phyloP scores from a whole-genome alignment of 2,113 vertebrate species.

The Xerus inauris region DNA sequence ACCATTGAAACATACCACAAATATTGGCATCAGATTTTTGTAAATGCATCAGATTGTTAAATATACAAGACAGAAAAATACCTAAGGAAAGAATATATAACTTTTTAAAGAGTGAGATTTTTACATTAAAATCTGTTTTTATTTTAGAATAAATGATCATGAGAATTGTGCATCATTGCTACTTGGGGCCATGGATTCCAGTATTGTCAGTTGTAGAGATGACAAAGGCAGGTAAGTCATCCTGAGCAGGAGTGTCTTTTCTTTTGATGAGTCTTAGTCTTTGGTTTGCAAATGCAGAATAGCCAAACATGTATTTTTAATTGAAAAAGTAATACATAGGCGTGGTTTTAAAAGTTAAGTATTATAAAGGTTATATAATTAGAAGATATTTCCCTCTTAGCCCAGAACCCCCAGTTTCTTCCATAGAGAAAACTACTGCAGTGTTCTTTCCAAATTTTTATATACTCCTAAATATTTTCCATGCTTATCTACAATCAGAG shows the following conservation, averaged over 20 bases:
- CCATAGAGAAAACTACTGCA: not conserved
- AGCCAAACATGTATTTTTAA: not conserved
- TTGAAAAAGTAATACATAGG: not conserved
- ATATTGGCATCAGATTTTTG: not conserved
- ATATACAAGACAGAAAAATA: not conserved
- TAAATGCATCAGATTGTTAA: not conserved
- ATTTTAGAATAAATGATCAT: conserved; percentile 93
- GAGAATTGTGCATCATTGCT: conserved; percentile 95
- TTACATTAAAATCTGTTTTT: conserved; percentile 22
- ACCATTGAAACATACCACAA: not conserved
- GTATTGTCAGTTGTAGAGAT: conserved; percentile 93
- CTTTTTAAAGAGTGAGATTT: not conserved
- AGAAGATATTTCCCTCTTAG: not conserved
- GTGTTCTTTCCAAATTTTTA: not conserved
- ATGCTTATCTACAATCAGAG: not conserved
- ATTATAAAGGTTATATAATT: not conserved
- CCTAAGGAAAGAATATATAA: not conserved
- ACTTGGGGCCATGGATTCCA: conserved; percentile 93
- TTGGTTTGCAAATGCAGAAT: not conserved
- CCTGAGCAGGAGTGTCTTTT: not conserved
- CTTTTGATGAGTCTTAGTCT: not conserved
- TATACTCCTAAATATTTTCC: conserved; percentile 4
- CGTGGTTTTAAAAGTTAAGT: not conserved
- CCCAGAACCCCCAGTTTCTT: not conserved
- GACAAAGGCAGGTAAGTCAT: conserved; percentile 93